A percentile compares a stretch with the other conserved stretches of the same genome.
Conservation (phyloP, 2,797 vertebrate species). For the Megalops cyprinoides region DNA sequence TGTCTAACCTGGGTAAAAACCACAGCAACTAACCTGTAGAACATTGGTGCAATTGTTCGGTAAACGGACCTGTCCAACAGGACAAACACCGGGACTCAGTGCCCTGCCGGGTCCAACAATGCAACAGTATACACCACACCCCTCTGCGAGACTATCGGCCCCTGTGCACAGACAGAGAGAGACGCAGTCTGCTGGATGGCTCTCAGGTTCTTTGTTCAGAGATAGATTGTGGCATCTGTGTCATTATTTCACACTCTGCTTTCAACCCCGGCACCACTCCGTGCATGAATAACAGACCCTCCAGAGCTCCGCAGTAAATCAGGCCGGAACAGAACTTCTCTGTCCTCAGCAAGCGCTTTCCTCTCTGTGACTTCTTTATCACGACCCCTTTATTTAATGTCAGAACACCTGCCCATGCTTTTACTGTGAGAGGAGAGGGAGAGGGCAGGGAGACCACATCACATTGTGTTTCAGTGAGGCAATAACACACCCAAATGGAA, state of each 20-base stretch:
- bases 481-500: neutral
- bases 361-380: neutral
- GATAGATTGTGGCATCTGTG: constrained; percentile 4
- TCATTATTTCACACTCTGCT: neutral
- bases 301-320: neutral
- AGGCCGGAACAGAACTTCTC: neutral
- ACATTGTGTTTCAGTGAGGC: neutral
- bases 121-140: neutral
- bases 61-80: too few relatives aligned
- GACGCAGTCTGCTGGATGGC: neutral
- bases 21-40: too few relatives aligned
- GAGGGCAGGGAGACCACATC: neutral
- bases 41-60: too few relatives aligned
- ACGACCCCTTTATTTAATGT: too few relatives aligned
- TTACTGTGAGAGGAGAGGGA: neutral
- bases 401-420: neutral
- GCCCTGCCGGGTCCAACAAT: neutral
- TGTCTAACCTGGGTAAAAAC: too few relatives aligned
- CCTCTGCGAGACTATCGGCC: neutral
- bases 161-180: neutral
- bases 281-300: neutral
- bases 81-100: neutral
- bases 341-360: neutral
- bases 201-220: neutral
- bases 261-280: neutral